phyloP scores from a whole-genome alignment of 1,140 invertebrate species.

The Drosophila nigromelanica region DNA sequence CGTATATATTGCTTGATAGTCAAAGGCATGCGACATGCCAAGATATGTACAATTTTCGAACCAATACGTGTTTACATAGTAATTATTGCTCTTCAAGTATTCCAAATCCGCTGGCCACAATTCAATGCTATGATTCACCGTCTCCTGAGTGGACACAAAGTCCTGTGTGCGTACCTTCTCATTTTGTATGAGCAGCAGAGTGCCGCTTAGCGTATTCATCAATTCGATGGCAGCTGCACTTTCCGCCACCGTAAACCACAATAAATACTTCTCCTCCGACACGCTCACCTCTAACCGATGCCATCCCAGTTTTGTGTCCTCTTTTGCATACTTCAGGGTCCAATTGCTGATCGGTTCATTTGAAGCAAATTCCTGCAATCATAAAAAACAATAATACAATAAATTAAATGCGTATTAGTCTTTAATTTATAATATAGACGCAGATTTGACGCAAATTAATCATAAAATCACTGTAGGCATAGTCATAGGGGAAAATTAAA shows the following conservation, averaged over 20 bases:
- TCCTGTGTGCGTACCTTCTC: constrained; percentile 85
- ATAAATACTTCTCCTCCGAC: constrained; percentile 62
- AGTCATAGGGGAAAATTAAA: background rate
- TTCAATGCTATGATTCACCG: constrained; percentile 86
- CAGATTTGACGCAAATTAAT: constrained; percentile 4
- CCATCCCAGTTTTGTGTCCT: constrained; percentile 84
- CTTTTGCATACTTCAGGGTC: constrained; percentile 86
- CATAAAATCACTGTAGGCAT: background rate
- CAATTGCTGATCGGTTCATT: constrained; percentile 83
- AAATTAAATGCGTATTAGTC: background rate
- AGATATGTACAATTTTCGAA: constrained; percentile 90
- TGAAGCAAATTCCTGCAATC: constrained; percentile 53
- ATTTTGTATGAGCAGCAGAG: constrained; percentile 86
- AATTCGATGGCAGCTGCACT: constrained; percentile 85
- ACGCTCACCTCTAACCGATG: constrained; percentile 87
- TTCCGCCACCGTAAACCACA: constrained; percentile 64
- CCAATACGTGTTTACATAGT: constrained; percentile 89
- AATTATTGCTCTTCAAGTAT: constrained; percentile 87
- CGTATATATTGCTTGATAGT: constrained; percentile 87
- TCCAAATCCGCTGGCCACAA: constrained; percentile 86
- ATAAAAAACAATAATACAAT: background rate
- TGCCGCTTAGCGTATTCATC: constrained; percentile 87
- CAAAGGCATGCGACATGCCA: constrained; percentile 86
- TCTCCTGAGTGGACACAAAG: constrained; percentile 87
- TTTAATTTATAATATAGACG: background rate